Conservation (phyloP, 2,888 invertebrate species). For the Sussaba pulchella region DNA sequence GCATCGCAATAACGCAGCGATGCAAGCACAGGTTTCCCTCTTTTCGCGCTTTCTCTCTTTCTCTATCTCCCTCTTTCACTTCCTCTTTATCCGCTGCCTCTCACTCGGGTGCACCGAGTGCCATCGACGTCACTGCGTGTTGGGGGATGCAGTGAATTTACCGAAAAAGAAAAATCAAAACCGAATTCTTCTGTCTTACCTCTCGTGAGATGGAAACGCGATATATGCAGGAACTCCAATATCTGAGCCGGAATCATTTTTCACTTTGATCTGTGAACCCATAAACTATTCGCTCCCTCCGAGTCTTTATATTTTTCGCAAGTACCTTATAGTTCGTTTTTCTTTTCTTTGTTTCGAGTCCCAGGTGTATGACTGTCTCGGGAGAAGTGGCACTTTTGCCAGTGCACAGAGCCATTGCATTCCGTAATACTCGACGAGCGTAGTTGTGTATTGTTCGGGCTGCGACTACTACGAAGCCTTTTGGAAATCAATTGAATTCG, state of each 20-base stretch:
- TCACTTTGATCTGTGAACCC: slow-evolving; percentile 48
- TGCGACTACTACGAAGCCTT: not conserved
- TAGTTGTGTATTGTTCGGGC: slow-evolving; percentile 1
- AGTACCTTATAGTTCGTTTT: not conserved
- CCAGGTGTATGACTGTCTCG: not conserved
- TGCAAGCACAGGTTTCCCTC: slow-evolving; percentile 3
- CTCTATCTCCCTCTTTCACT: too few species aligned
- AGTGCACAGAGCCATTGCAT: not conserved
- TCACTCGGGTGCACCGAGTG: too few species aligned
- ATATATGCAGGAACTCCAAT: slow-evolving; percentile 17
- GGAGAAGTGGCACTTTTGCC: not conserved
- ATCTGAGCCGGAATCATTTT: slow-evolving; percentile 43
- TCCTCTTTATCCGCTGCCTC: too few species aligned
- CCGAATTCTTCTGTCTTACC: slow-evolving; percentile 34
- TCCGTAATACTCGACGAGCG: too few species aligned
- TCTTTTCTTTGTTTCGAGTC: too few species aligned
- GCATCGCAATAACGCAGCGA: not conserved
- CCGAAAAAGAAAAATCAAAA: slow-evolving; percentile 33
- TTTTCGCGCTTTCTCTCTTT: too few species aligned
- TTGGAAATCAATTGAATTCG: slow-evolving; percentile 4
- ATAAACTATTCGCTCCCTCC: slow-evolving; percentile 11
- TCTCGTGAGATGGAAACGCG: too few species aligned
- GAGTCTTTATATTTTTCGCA: not conserved
- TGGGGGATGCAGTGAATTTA: slow-evolving; percentile 2
- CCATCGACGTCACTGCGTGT: not conserved